Base-by-base conservation (phyloP, 2,113 vertebrate species). In the Smithornis capensis region DNA sequence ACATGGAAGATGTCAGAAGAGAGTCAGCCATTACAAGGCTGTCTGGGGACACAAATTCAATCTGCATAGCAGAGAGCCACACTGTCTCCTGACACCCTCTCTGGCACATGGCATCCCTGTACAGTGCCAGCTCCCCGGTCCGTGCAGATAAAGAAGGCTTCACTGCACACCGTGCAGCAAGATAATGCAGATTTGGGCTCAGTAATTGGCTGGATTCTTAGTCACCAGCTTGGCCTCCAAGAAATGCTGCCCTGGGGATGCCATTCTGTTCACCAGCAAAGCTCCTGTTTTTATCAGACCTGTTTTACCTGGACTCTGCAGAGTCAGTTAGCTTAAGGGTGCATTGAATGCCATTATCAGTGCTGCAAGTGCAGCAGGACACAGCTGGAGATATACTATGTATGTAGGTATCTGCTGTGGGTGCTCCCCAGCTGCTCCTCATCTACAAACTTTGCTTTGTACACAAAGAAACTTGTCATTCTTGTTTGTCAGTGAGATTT, bases 111-210 rank as follows among this genome's bases (percentile, higher is more conserved):
- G 42, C 47, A 67, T 6, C 22, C 7, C 62, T 2, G 4, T 74
- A 49, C 24, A 44, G 38, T 2, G 4, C n/a, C 89, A 77, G 56
- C 40, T 92, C 76, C 37, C 44, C 1, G 0, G 21, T 10, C 56
- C 1, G 0, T n/a, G 53, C 21, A 47, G 59, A 55, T 2, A 53
- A 44, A 59, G 28, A 42, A 2, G 0, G 31, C 70, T 85, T 33
- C 53, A 19, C 33, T 24, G 47, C 23, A 62, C 62, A 18, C 47
- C 11, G 19, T 68, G 49, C 65, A 49, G 56, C 1, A 3, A 81
- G 52, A 18, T 11, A 9, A 70, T 24, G 67, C 45, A 62, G 17
- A 38, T 42, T 33, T 22, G 42, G 14, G 35, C 35, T 74, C 47
- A 28, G 52, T 17, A 19, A 67, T n/a, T 11, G 42, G 24, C 28